A percentile compares a stretch with the other conserved stretches of the same genome.
phyloP scores from a whole-genome alignment of 2,797 vertebrate species.

The Simalia tracyae region DNA sequence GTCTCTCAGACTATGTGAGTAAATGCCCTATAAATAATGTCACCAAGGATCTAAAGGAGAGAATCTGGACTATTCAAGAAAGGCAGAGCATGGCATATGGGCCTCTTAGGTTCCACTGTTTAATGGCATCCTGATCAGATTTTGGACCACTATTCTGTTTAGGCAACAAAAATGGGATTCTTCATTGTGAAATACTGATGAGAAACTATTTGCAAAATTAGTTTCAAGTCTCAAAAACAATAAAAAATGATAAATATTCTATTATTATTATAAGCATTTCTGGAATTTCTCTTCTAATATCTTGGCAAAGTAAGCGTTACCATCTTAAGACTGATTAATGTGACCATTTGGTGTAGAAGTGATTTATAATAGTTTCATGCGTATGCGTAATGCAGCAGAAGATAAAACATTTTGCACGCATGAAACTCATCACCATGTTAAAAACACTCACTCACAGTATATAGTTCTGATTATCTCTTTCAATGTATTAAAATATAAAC shows the following conservation, averaged over 20 bases:
- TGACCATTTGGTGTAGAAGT: background rate
- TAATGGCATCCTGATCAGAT: conserved; percentile 3
- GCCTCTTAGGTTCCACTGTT: conserved; percentile 56
- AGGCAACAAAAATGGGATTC: background rate
- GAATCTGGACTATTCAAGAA: conserved; percentile 67
- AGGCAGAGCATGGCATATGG: conserved; percentile 63
- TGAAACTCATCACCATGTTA: background rate
- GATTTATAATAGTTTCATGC: background rate
- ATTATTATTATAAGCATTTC: conserved; percentile 4
- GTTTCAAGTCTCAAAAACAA: background rate
- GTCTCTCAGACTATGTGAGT: conserved; percentile 76
- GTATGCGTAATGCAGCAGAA: background rate
- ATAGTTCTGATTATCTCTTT: background rate
- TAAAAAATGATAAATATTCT: background rate
- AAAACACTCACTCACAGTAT: background rate
- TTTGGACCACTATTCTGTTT: background rate
- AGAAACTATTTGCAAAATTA: background rate
- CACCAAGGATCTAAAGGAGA: conserved; percentile 72
- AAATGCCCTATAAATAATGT: conserved; percentile 78
- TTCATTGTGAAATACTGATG: background rate
- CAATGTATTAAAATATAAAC: background rate
- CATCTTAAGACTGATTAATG: background rate
- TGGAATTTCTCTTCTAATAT: conserved; percentile 13
- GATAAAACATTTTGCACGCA: background rate
- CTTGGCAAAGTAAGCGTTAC: background rate